Base-by-base conservation (phyloP, 1,140 invertebrate species). In the Penaeus chinensis region DNA sequence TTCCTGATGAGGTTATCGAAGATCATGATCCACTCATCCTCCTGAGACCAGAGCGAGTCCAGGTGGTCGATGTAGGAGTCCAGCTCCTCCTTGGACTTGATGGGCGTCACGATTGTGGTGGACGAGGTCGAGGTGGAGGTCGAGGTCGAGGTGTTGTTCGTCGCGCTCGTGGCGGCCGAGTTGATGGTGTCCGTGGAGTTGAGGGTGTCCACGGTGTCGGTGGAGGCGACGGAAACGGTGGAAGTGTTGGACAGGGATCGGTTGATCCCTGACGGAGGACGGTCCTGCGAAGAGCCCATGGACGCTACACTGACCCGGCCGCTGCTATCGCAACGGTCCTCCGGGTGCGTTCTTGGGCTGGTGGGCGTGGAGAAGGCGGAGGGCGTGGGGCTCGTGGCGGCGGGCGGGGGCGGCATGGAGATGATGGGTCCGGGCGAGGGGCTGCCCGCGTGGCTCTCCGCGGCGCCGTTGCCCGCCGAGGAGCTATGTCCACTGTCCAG, bases 1-100 rank as follows among this genome's bases (percentile, higher is more conserved):
- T 87, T 88, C 54, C 88, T 90, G 65, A 90, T 87, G 10, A 90
- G 82, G 60, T 90, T 90, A 63, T 90, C 89, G 82, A 90, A 90
- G 47, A 90, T 90, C 85, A 87, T 90, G 32, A 90, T 90, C 89
- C 89, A 90, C 82, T 90, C 89, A 61, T 90, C 89, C 85, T 90
- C 89, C 66, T 84, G 61, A 2, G 85, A 88, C 85, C 85, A 90
- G n/a, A 90, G 76, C 0, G 85, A 88, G 82, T 90, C 89, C 22
- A 90, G 85, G 61, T 90, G 89, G 42, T 90, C 76, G 76, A 90
- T 87, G 60, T 87, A 90, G 19, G 85, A 76, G 22, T 90, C 89
- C 32, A 90, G 78, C 65, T 90, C 89, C 61, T 78, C 89, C 87
- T 88, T 90, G 82, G 89, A 69, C 82, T 90, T 90, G 76, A 84